Evolutionary conservation across 2,113 vertebrate genomes (phyloP).

Genomic region (Conger conger): DNA sequence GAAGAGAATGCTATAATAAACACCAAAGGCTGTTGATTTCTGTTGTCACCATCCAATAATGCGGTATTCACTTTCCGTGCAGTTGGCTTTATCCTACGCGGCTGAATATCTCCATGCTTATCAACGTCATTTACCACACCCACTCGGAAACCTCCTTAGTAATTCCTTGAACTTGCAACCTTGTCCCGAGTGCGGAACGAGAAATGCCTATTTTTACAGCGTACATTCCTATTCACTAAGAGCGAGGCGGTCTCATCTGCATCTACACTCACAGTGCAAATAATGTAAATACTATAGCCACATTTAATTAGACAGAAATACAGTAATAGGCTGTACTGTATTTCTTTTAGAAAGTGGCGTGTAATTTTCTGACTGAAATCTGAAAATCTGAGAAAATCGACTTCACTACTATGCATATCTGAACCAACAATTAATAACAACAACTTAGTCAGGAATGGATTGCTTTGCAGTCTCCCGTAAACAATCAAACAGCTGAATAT

Average conservation of each 20-base stretch:
- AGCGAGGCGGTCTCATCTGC: neutral
- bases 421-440: no score
- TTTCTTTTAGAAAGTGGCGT: no score
- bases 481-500: neutral
- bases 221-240: neutral
- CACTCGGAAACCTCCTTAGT: neutral
- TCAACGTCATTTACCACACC: neutral
- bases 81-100: neutral
- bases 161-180: neutral
- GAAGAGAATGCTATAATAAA: neutral
- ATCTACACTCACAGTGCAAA: neutral
- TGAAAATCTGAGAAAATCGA: no score
- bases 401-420: no score
- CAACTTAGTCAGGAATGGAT: no score
- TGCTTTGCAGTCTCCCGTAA: no score
- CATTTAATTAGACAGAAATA: neutral
- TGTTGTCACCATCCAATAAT: neutral
- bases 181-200: neutral
- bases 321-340: no score
- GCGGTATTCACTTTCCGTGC: neutral
- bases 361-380: no score
- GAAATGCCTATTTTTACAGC: neutral
- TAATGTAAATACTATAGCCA: neutral
- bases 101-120: neutral
- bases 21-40: neutral